Percentiles rank a stretch among this genome's conserved stretches.
Evolutionary conservation across 2,888 invertebrate species (phyloP).

Genomic region (Microplitis deprimator): DNA sequence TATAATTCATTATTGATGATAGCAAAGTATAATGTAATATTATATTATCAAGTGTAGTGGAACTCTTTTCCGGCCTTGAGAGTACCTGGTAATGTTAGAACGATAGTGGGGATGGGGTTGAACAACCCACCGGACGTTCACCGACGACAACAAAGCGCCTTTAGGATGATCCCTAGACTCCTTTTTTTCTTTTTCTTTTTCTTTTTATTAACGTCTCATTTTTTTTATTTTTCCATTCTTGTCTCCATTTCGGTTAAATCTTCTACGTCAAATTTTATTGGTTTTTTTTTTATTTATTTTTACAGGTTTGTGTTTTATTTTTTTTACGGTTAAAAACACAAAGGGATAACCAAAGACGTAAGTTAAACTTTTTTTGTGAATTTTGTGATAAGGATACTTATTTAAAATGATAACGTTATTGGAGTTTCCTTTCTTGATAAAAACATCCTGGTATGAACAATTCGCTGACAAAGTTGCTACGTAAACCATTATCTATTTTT

Average conservation of each 20-base stretch:
- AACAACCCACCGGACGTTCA: constrained; percentile 34
- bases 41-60: neutral
- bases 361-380: neutral
- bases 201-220: neutral
- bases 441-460: constrained; percentile 27
- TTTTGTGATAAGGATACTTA: neutral
- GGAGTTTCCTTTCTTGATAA: constrained; percentile 45
- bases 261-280: neutral
- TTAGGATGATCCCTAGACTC: constrained; percentile 7
- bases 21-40: neutral
- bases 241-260: neutral
- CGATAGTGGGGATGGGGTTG: constrained; percentile 26
- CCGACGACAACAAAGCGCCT: constrained; percentile 27
- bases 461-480: constrained; percentile 1
- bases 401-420: constrained; percentile 10
- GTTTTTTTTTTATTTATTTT: neutral
- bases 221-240: constrained; percentile 8
- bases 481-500: neutral
- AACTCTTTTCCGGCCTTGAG: constrained; percentile 28
- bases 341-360: neutral
- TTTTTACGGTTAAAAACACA: neutral
- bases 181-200: constrained; percentile 2
- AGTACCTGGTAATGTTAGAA: constrained; percentile 17
- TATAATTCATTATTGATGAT: neutral
- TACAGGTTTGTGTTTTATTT: neutral